A percentile compares a stretch with the other conserved stretches of the same genome.
Evolutionary conservation across 2,888 invertebrate genomes (phyloP).

Genomic region (Thereva unica): DNA sequence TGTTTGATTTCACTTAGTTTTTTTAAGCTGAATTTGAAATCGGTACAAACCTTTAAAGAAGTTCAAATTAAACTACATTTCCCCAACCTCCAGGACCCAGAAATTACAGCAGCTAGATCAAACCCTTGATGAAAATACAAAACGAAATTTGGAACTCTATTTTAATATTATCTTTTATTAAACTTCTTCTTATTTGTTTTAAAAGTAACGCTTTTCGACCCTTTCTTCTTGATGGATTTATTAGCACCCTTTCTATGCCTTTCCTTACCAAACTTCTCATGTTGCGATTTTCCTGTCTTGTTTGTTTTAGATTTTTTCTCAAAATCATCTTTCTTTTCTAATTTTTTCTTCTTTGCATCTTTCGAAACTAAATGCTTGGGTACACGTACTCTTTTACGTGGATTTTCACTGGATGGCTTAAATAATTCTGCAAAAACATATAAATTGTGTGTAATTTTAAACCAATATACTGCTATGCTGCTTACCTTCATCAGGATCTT

Average conservation of each 20-base stretch:
- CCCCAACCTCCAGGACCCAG: too few species aligned
- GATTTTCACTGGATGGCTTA: constrained; percentile 46
- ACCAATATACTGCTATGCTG: constrained; percentile 18
- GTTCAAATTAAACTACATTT: too few species aligned
- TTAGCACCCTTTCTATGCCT: not conserved
- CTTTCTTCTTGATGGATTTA: too few species aligned
- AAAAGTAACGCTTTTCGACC: too few species aligned
- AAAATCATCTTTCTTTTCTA: constrained; percentile 38
- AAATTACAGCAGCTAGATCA: too few species aligned
- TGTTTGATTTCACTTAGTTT: too few species aligned
- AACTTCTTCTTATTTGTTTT: too few species aligned
- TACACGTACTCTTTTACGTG: constrained; percentile 48
- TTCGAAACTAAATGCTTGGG: constrained; percentile 46
- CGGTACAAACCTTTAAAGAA: too few species aligned
- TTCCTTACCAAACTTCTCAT: not conserved
- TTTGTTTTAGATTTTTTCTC: not conserved
- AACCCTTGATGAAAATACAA: too few species aligned
- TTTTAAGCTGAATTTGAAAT: too few species aligned
- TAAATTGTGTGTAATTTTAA: constrained; percentile 3
- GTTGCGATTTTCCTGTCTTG: not conserved
- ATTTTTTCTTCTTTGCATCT: constrained; percentile 48
- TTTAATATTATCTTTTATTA: too few species aligned
- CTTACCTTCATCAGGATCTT: constrained; percentile 81
- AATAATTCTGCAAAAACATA: constrained; percentile 49
- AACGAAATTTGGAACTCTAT: too few species aligned